phyloP scores from a whole-genome alignment of 2,797 vertebrate genomes.

The Hippoglossus hippoglossus region DNA sequence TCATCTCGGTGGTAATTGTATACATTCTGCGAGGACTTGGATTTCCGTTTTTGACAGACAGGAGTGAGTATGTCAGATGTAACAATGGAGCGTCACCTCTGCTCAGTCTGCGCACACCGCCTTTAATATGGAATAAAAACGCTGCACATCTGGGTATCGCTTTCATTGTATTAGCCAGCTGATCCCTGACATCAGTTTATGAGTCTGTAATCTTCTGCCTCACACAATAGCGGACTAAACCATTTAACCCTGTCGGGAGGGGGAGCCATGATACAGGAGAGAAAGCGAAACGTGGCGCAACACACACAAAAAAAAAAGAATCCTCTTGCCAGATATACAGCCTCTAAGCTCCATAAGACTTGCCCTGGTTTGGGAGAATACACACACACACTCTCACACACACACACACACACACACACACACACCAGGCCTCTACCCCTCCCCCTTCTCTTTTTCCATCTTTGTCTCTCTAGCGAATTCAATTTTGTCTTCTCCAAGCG shows the following conservation, averaged over 20 bases:
- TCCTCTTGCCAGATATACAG: conserved; percentile 66
- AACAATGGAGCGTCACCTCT: conserved; percentile 64
- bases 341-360: conserved; percentile 78
- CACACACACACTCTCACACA: conserved; percentile 56
- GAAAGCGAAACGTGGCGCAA: conserved; percentile 54
- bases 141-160: conserved; percentile 76
- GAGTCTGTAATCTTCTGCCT: conserved; percentile 84
- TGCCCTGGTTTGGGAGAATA: conserved; percentile 74
- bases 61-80: conserved; percentile 47
- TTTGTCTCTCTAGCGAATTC: conserved; percentile 86
- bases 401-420: conserved; percentile 36
- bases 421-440: conserved; percentile 39
- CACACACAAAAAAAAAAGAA: conserved; percentile 50
- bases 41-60: conserved; percentile 61
- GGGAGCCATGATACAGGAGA: conserved; percentile 70
- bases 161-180: conserved; percentile 81
- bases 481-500: conserved; percentile 85
- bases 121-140: conserved; percentile 75
- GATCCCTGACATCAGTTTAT: conserved; percentile 86
- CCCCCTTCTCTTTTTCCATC: conserved; percentile 73
- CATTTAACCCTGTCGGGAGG: conserved; percentile 78
- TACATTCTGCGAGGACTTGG: conserved; percentile 48
- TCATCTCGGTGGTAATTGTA: conserved; percentile 56
- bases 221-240: conserved; percentile 80
- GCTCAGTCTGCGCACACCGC: conserved; percentile 60